Conservation (phyloP, 2,113 vertebrate genomes). For the Talpa occidentalis region DNA sequence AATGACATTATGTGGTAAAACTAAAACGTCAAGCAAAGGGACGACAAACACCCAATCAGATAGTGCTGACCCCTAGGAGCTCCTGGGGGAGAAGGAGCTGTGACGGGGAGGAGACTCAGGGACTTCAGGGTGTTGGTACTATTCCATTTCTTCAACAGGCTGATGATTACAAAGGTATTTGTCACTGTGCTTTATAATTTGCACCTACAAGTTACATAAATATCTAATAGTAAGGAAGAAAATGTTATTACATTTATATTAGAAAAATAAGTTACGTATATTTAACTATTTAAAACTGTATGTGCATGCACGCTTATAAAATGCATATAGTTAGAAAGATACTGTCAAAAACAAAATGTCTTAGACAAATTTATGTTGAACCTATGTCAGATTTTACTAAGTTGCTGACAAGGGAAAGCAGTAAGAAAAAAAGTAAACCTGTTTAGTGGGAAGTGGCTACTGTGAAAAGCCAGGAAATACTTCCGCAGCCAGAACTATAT, state of each 20-base stretch:
- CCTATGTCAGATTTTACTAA: background rate
- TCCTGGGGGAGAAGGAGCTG: background rate
- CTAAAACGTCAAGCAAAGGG: background rate
- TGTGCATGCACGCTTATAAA: background rate
- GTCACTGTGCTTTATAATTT: background rate
- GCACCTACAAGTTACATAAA: background rate
- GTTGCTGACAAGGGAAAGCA: background rate
- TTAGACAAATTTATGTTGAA: background rate
- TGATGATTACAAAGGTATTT: background rate
- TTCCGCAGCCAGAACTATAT: background rate
- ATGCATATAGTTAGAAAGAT: background rate
- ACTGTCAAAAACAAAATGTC: background rate
- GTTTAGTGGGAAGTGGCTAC: background rate
- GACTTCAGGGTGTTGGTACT: too few relatives aligned
- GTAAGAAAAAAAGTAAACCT: background rate
- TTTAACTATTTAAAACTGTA: background rate
- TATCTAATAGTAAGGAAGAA: background rate
- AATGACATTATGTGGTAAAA: background rate
- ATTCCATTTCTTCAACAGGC: background rate
- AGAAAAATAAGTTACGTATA: background rate
- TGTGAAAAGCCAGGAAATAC: background rate
- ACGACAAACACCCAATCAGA: background rate
- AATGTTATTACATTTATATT: background rate
- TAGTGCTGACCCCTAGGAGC: too few relatives aligned
- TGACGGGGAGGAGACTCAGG: background rate